Evolutionary conservation across 2,888 invertebrate species (phyloP), one percentile per base, ranked within the genome.

Genomic region (Apodemia mormo): DNA sequence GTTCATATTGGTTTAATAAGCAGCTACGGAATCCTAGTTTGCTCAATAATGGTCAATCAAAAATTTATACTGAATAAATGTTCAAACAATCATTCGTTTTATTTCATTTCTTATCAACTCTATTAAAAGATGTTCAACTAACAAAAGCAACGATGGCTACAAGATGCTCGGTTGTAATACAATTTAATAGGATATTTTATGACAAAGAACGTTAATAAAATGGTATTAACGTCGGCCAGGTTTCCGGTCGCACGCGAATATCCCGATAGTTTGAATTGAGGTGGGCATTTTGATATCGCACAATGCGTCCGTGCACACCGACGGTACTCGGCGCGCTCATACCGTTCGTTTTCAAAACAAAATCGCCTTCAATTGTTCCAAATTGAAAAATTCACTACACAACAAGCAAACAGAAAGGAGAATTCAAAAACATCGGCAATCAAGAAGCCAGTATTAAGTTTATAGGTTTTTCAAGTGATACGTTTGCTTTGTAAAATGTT

Each of bases 261-360:
- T 78, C 76, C 82, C 78, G 78, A 77, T 77, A 73, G 76, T 78
- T 83, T 84, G 84, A 82, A 82, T 82, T 78, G 81, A 81, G 83
- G 78, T 79, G 80, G 81, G 83, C 81, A 83, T 85, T 84, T 82
- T 81, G 81, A 79, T 83, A 80, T 76, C 81, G 77, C 83, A 86
- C 82, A 89, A 87, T 88, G 88, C 83, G 81, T 81, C 78, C 76
- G 81, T 83, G 85, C 82, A 80, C 40, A 40, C 43, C 76, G 80
- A 79, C 81, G 79, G 80, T 82, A 82, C 84, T 84, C 82, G 81
- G 82, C 78, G 74, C 74, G 80, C 80, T 79, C 78, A 69, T 73
- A 82, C 81, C 83, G 83, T 79, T 80, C 85, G 89, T 90, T 92
- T 91, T 90, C 88, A 91, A 88, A 92, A 92, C 91, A 91, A 85